phyloP scores from a whole-genome alignment of 2,888 invertebrate genomes.

The Ellobium chinense region DNA sequence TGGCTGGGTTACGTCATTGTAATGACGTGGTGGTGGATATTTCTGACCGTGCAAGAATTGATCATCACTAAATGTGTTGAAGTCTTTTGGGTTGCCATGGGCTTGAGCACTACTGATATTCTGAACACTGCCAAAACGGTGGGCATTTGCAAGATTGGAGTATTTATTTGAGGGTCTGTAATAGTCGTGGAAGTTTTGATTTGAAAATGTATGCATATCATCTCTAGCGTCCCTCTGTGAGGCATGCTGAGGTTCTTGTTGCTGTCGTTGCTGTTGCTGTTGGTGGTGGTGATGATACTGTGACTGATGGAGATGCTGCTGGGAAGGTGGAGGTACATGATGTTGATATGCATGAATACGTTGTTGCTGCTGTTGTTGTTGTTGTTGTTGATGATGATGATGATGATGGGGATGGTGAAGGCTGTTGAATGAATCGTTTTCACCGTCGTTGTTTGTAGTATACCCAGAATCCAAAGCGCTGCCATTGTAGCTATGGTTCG shows the following conservation, averaged over 20 bases:
- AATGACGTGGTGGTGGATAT: background rate
- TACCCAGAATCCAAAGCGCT: conserved; percentile 71
- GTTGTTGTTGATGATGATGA: background rate
- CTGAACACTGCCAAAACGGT: conserved; percentile 45
- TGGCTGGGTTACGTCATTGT: too few relatives aligned
- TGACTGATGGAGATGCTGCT: background rate
- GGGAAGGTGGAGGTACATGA: background rate
- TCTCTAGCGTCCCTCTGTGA: background rate
- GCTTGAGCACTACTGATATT: conserved; percentile 40
- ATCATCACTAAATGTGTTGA: background rate
- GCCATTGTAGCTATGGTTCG: conserved; percentile 60
- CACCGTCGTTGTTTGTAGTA: conserved; percentile 68
- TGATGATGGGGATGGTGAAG: background rate
- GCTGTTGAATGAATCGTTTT: conserved; percentile 55
- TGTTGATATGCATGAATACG: background rate
- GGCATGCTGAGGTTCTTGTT: background rate
- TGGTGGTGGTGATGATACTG: background rate
- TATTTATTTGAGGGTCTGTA: background rate
- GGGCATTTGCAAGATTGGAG: conserved; percentile 22
- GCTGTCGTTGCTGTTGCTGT: background rate
- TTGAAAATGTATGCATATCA: background rate
- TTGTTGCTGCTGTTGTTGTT: background rate
- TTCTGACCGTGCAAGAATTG: background rate
- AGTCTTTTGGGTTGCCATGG: conserved; percentile 22
- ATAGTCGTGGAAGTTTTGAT: background rate